These are phyloP conservation scores for Phytoseiulus persimilis DNA, from an alignment of 2,888 invertebrate species.

Conservation along the genomic window DNA sequence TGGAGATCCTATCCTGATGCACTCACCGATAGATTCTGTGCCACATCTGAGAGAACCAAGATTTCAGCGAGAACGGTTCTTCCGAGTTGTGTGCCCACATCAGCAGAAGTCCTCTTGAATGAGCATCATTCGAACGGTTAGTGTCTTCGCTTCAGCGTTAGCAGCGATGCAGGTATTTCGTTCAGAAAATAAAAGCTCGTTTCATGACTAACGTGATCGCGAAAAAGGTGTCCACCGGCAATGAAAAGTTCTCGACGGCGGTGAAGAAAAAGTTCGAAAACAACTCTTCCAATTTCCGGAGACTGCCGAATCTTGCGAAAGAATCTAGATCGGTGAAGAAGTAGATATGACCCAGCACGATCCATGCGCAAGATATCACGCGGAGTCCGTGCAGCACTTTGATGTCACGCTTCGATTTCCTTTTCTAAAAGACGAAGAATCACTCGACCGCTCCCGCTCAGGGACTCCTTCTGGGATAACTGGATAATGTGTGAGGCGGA, in stretches of 20 bases:
- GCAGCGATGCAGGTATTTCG: too few relatives aligned
- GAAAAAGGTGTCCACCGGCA: slow-evolving; percentile 17
- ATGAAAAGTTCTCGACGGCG: slow-evolving; percentile 13
- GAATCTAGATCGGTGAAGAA: slow-evolving; percentile 32
- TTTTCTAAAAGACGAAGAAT: not conserved
- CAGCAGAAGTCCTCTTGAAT: slow-evolving; percentile 10
- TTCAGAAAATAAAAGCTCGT: too few relatives aligned
- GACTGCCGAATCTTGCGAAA: slow-evolving; percentile 29
- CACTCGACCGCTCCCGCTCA: too few relatives aligned
- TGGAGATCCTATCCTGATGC: not conserved
- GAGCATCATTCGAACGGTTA: not conserved
- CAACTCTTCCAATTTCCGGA: slow-evolving; percentile 21
- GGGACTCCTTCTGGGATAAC: not conserved
- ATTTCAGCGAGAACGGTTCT: slow-evolving; percentile 13
- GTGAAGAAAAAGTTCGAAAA: slow-evolving; percentile 22
- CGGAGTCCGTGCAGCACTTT: not conserved
- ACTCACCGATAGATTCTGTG: slow-evolving; percentile 26
- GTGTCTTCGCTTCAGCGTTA: not conserved
- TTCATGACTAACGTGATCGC: slow-evolving; percentile 6
- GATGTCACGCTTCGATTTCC: slow-evolving; percentile 8
- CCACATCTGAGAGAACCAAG: not conserved
- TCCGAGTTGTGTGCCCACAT: not conserved
- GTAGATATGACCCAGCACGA: slow-evolving; percentile 20
- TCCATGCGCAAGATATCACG: slow-evolving; percentile 26
- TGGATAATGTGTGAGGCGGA: not conserved